Evolutionary conservation across 2,888 invertebrate genomes (phyloP), one percentile per base, ranked within the genome.

Genomic region (Noctua pronuba): DNA sequence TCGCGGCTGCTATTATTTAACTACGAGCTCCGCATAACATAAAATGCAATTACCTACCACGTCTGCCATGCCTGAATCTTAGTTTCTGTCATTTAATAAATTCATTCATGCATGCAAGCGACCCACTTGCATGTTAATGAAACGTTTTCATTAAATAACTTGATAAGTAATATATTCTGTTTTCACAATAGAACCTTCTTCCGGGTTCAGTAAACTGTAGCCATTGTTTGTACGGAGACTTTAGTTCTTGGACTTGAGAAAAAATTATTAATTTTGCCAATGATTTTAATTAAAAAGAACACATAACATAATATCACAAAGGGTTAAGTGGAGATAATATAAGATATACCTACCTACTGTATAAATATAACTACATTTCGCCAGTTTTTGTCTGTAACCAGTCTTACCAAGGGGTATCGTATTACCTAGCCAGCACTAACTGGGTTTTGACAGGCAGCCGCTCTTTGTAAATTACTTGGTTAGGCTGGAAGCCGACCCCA

Each of bases 71-170:
- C 11, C 8, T 38, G 41, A 74, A 21, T 69, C 75, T 69, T 10
- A 75, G 65, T 44, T 49, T 38, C 8, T 52, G 73, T 44, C 58
- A 46, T 79, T 62, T 73, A 38, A 55, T 80, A 31, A 66, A 80
- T 80, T 44, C 44, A 64, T 65, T 58, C 46, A 81, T 69, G 44
- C 64, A 65, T 69, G 58, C 46, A 44, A 60, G 69, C 69, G 52
- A 76, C 82, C 76, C 16, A 76, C 65, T 80, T 80, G 58, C 69
- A 81, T 69, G 41, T 13, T 75, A 76, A 80, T 80, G 35, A 69
- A 65, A 65, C 18, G 38, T 66, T 69, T 75, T 28, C 75, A 65
- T 75, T 74, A 55, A 58, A 35, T 75, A 11, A 73, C 31, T 44
- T 41, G 65, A 11, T 77, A 38, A 55, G 38, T 28, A 18, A 44